These are phyloP conservation scores for Ophonus ardosiacus DNA, from an alignment of 2,888 invertebrate genomes.

Conservation along the genomic window DNA sequence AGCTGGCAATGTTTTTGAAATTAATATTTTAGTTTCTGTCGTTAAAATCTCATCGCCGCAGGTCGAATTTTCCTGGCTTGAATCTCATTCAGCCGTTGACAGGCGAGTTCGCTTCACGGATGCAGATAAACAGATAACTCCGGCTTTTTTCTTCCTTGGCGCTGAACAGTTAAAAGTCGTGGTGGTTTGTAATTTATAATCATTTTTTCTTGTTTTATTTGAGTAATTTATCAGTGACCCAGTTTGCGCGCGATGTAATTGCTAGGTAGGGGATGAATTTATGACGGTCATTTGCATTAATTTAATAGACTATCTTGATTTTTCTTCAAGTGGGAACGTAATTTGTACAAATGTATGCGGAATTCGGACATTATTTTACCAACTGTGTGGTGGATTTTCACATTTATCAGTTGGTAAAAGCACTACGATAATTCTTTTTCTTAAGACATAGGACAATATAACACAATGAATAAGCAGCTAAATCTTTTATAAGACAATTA, in stretches of 20 bases:
- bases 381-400: not conserved
- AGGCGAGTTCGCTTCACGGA: constrained; percentile 1
- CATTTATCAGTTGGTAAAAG: not conserved
- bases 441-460: not conserved
- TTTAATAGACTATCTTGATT: constrained; percentile 23
- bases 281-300: constrained; percentile 24
- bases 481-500: not conserved
- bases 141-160: not conserved
- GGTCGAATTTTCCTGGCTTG: not conserved
- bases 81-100: constrained; percentile 7
- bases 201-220: constrained; percentile 28
- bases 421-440: not conserved
- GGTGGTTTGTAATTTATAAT: constrained; percentile 40
- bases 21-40: not conserved
- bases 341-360: constrained; percentile 32
- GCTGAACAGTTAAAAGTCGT: constrained; percentile 41
- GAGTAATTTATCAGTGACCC: constrained; percentile 44
- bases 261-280: constrained; percentile 41
- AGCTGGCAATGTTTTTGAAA: not conserved
- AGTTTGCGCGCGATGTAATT: constrained; percentile 26
- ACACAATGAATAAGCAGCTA: not conserved
- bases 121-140: constrained; percentile 42
- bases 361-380: not conserved
- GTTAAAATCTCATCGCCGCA: not conserved
- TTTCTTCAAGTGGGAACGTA: not conserved